Evolutionary conservation across 2,113 vertebrate genomes (phyloP).

Genomic region (Jaculus jaculus): DNA sequence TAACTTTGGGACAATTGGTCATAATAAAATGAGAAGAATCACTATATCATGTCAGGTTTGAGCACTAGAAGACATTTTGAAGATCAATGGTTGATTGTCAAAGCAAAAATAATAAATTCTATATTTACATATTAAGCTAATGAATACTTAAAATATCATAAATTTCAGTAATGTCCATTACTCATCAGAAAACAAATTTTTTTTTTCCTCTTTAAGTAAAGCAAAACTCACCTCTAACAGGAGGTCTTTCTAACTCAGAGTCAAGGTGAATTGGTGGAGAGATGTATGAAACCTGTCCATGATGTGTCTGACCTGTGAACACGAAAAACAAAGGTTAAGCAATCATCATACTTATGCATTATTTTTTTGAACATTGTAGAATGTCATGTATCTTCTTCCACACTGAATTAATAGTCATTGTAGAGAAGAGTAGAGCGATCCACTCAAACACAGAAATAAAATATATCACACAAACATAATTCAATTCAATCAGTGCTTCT

Average conservation of each 20-base stretch:
- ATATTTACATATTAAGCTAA: not conserved
- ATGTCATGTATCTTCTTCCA: not conserved
- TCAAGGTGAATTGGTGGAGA: constrained; percentile 87
- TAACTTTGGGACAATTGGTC: not conserved
- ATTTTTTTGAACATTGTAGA: not conserved
- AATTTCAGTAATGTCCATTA: not conserved
- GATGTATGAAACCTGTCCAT: constrained; percentile 88
- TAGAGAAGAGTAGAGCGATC: not conserved
- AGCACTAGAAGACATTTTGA: not conserved
- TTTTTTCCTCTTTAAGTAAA: not conserved
- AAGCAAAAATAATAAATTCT: constrained; percentile 17
- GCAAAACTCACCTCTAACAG: constrained; percentile 84
- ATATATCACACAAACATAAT: not conserved
- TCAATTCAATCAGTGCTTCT: not conserved
- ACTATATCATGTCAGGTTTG: not conserved
- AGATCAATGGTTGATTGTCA: not conserved
- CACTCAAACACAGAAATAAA: not conserved
- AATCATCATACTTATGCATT: not conserved
- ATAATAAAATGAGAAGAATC: not conserved
- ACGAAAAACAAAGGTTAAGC: constrained; percentile 39
- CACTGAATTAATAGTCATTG: not conserved
- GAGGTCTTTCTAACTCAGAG: constrained; percentile 84
- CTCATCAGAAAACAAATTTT: not conserved
- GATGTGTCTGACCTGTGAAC: constrained; percentile 86
- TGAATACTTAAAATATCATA: not conserved